Evolutionary conservation across 1,140 invertebrate species (phyloP).

Genomic region (Hycleus phaleratus): DNA sequence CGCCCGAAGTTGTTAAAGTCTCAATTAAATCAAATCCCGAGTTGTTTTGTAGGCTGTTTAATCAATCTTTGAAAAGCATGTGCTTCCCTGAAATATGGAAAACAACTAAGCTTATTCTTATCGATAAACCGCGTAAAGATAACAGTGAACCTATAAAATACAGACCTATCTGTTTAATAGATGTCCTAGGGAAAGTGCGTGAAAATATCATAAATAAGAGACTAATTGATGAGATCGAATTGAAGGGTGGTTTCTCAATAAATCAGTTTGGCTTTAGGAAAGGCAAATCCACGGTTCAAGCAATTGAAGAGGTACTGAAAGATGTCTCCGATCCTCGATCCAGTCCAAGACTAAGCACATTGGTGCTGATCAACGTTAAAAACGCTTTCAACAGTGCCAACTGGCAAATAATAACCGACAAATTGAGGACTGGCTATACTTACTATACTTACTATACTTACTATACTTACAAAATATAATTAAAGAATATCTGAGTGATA

Average conservation of each 20-base stretch:
- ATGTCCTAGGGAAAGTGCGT: neutral
- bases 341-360: too few species aligned
- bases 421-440: too few species aligned
- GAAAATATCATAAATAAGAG: constrained; percentile 6
- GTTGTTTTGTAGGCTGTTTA: neutral
- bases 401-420: too few species aligned
- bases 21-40: neutral
- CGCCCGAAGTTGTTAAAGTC: neutral
- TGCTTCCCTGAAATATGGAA: neutral
- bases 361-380: too few species aligned
- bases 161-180: constrained; percentile 13
- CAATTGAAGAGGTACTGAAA: too few species aligned
- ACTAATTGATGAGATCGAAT: neutral
- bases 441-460: neutral
- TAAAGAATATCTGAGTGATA: neutral
- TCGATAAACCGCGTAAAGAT: neutral
- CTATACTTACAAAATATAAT: neutral
- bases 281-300: neutral
- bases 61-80: neutral
- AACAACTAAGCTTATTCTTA: neutral
- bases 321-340: too few species aligned
- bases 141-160: neutral
- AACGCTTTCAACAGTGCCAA: too few species aligned
- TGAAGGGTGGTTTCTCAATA: neutral
- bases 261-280: neutral